Evolutionary conservation across 2,888 invertebrate genomes (phyloP).

Genomic region (Zele albiditarsus): DNA sequence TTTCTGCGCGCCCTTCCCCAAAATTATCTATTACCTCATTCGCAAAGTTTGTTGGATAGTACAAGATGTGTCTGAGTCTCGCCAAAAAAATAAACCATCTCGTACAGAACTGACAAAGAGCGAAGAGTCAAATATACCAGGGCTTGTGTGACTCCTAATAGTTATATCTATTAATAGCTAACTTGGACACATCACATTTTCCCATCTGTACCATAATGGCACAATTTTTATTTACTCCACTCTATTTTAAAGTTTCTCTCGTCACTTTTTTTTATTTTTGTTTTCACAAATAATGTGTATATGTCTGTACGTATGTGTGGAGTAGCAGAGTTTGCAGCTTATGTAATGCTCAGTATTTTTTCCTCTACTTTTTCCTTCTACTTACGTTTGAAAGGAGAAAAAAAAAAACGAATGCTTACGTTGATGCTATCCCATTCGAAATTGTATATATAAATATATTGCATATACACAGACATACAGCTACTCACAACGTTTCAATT

Average conservation of each 20-base stretch:
- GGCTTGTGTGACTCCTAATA: constrained; percentile 66
- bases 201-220: constrained; percentile 42
- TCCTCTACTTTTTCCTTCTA: not conserved
- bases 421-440: not conserved
- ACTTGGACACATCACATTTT: constrained; percentile 40
- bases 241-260: constrained; percentile 2
- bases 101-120: constrained; percentile 63
- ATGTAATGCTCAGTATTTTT: not conserved
- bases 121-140: constrained; percentile 54
- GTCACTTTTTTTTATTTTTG: constrained; percentile 1
- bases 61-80: constrained; percentile 36
- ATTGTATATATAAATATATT: not conserved
- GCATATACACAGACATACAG: not conserved
- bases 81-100: constrained; percentile 55
- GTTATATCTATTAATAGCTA: constrained; percentile 66
- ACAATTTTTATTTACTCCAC: constrained; percentile 29
- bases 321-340: not conserved
- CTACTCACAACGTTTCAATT: constrained; percentile 1
- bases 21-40: constrained; percentile 54
- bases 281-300: not conserved
- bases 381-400: not conserved
- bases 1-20: constrained; percentile 35
- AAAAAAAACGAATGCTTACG: too few species aligned
- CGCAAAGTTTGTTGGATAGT: constrained; percentile 44
- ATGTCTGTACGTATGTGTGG: not conserved